Percentiles rank a stretch among this genome's conserved stretches.
phyloP scores from a whole-genome alignment of 2,888 invertebrate species.

The Aproaerema taeniolella region DNA sequence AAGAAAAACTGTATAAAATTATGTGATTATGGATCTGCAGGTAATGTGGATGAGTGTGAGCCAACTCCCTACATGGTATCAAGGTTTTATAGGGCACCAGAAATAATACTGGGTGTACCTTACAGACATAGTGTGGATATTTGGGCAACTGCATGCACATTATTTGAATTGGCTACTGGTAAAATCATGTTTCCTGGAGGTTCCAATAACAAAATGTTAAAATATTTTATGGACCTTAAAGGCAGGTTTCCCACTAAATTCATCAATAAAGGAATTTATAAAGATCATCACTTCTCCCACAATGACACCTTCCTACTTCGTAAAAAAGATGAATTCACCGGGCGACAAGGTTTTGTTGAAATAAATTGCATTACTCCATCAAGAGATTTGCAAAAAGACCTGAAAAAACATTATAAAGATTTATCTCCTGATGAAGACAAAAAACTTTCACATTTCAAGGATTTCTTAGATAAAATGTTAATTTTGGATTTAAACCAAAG shows the following conservation, averaged over 20 bases:
- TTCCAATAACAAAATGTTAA: slow-evolving; percentile 99
- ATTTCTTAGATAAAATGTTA: slow-evolving; percentile 93
- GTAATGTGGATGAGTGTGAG: slow-evolving; percentile 94
- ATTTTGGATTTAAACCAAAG: slow-evolving; percentile 94
- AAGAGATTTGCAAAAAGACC: slow-evolving; percentile 91
- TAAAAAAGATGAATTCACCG: slow-evolving; percentile 98
- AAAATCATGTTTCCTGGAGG: slow-evolving; percentile 98
- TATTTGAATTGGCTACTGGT: slow-evolving; percentile 98
- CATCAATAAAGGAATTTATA: slow-evolving; percentile 94
- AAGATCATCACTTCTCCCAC: slow-evolving; percentile 97
- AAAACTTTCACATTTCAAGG: slow-evolving; percentile 93
- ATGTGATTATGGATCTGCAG: slow-evolving; percentile 99
- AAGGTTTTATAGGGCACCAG: slow-evolving; percentile 98
- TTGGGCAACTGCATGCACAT: slow-evolving; percentile 99
- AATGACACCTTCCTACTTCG: slow-evolving; percentile 97
- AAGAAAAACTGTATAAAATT: slow-evolving; percentile 96
- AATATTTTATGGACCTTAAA: slow-evolving; percentile 98
- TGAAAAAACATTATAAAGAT: slow-evolving; percentile 88
- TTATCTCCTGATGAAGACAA: slow-evolving; percentile 89
- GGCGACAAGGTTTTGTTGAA: slow-evolving; percentile 96
- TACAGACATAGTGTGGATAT: slow-evolving; percentile 98
- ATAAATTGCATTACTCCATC: slow-evolving; percentile 89
- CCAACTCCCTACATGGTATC: slow-evolving; percentile 99
- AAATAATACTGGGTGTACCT: slow-evolving; percentile 97
- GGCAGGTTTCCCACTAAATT: slow-evolving; percentile 98